phyloP scores from a whole-genome alignment of 2,888 invertebrate genomes.

The Nematopogon swammerdamellus region DNA sequence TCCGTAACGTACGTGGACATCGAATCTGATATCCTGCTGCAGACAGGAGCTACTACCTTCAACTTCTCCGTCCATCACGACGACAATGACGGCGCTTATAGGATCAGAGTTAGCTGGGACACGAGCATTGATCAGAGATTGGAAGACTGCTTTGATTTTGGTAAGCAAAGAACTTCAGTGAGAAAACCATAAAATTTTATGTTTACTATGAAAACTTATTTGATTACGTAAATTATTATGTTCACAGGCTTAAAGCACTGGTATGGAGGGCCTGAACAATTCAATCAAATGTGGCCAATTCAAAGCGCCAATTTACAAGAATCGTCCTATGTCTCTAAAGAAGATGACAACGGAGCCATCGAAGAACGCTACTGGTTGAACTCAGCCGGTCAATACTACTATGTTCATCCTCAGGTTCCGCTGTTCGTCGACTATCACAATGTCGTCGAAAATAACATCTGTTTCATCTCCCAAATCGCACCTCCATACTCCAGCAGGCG shows the following conservation, averaged over 20 bases:
- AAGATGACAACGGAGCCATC: constrained; percentile 52
- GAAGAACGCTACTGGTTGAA: constrained; percentile 71
- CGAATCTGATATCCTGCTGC: not conserved
- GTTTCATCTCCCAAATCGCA: constrained; percentile 53
- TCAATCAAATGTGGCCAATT: constrained; percentile 60
- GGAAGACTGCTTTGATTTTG: constrained; percentile 50
- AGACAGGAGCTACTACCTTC: not conserved
- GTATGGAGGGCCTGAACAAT: constrained; percentile 66
- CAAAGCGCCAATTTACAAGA: constrained; percentile 48
- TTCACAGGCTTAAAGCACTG: constrained; percentile 49
- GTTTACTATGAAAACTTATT: no score
- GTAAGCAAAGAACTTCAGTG: constrained; percentile 18
- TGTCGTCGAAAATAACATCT: constrained; percentile 45
- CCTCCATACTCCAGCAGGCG: constrained; percentile 48
- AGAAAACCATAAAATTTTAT: not conserved
- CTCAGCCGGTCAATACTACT: constrained; percentile 65
- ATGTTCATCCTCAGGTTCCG: constrained; percentile 61
- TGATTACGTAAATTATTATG: no score
- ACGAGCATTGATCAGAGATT: constrained; percentile 23
- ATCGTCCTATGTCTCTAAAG: constrained; percentile 52
- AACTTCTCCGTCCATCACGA: constrained; percentile 16
- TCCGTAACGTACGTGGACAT: not conserved
- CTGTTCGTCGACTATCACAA: constrained; percentile 69
- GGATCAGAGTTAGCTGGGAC: constrained; percentile 35
- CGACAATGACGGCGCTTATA: constrained; percentile 21